Evolutionary conservation across 2,888 invertebrate species (phyloP).

Genomic region (Volucella inflata): DNA sequence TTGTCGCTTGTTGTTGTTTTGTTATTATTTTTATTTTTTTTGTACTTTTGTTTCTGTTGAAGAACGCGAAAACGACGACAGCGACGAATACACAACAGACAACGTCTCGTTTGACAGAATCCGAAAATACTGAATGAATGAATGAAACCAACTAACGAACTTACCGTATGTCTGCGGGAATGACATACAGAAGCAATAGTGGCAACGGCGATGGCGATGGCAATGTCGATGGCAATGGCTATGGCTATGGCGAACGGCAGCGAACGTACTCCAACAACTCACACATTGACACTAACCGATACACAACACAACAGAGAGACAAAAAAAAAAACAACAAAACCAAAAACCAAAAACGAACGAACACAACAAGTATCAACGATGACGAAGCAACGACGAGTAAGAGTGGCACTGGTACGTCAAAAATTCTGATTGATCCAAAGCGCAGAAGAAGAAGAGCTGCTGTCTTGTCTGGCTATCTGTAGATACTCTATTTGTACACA

Average conservation of each 20-base stretch:
- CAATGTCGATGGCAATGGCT: not conserved
- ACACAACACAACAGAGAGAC: slow-evolving; percentile 11
- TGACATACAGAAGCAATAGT: slow-evolving; percentile 69
- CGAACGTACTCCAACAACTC: slow-evolving; percentile 60
- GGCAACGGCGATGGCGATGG: slow-evolving; percentile 1
- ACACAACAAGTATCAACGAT: slow-evolving; percentile 13
- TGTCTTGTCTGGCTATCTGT: slow-evolving; percentile 64
- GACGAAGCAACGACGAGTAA: slow-evolving; percentile 70
- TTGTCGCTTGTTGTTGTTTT: slow-evolving; percentile 26
- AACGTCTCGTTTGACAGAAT: slow-evolving; percentile 75
- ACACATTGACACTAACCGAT: slow-evolving; percentile 54
- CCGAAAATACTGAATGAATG: slow-evolving; percentile 75
- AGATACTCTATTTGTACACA: slow-evolving; percentile 68
- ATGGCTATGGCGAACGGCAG: not conserved
- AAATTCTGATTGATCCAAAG: slow-evolving; percentile 76
- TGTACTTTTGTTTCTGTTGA: slow-evolving; percentile 43
- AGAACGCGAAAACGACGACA: slow-evolving; percentile 5
- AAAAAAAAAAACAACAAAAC: not conserved
- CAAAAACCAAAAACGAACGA: slow-evolving; percentile 20
- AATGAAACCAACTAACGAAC: slow-evolving; percentile 74
- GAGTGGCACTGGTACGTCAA: slow-evolving; percentile 74
- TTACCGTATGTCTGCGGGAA: slow-evolving; percentile 72
- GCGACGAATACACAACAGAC: slow-evolving; percentile 64
- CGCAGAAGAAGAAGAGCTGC: slow-evolving; percentile 65
- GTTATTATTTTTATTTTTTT: slow-evolving; percentile 42